These are phyloP conservation scores for Choristoneura fumiferana DNA, from an alignment of 1,140 invertebrate species.

Conservation along the genomic window DNA sequence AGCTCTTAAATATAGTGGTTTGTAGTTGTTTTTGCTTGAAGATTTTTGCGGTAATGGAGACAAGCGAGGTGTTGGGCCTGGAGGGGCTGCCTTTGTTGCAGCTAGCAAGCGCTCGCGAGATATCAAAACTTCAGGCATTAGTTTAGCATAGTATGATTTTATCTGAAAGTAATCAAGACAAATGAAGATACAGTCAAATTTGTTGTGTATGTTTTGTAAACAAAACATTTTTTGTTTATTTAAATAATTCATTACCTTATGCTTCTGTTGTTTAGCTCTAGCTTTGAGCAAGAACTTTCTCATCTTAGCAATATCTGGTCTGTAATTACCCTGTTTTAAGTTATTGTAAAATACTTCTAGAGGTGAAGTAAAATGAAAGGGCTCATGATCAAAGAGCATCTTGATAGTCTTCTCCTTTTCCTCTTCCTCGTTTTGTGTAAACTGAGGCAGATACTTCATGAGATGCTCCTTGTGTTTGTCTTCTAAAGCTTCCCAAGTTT, in stretches of 20 bases:
- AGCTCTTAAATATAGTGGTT: slow-evolving; percentile 59
- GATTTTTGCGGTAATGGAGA: slow-evolving; percentile 54
- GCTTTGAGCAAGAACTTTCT: slow-evolving; percentile 68
- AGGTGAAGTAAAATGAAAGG: slow-evolving; percentile 86
- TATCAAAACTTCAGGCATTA: slow-evolving; percentile 66
- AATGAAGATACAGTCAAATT: background rate
- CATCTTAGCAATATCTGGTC: slow-evolving; percentile 81
- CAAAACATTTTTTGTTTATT: background rate
- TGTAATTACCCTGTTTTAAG: slow-evolving; percentile 84
- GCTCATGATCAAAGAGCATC: slow-evolving; percentile 83
- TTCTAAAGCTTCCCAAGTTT: slow-evolving; percentile 82
- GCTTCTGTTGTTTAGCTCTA: slow-evolving; percentile 65
- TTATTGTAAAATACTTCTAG: slow-evolving; percentile 83
- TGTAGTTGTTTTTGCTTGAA: slow-evolving; percentile 55
- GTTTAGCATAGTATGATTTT: slow-evolving; percentile 70
- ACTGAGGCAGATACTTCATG: slow-evolving; percentile 82
- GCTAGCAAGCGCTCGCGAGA: slow-evolving; percentile 63
- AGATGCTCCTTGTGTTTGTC: slow-evolving; percentile 81
- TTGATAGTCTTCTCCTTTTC: slow-evolving; percentile 84
- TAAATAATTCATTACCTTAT: slow-evolving; percentile 50
- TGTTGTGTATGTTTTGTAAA: background rate
- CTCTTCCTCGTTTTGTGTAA: slow-evolving; percentile 82
- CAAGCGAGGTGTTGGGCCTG: slow-evolving; percentile 52
- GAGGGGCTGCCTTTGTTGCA: slow-evolving; percentile 55
- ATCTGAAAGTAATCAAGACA: slow-evolving; percentile 44